Conservation (phyloP, 2,113 vertebrate species). For the Mirza zaza region DNA sequence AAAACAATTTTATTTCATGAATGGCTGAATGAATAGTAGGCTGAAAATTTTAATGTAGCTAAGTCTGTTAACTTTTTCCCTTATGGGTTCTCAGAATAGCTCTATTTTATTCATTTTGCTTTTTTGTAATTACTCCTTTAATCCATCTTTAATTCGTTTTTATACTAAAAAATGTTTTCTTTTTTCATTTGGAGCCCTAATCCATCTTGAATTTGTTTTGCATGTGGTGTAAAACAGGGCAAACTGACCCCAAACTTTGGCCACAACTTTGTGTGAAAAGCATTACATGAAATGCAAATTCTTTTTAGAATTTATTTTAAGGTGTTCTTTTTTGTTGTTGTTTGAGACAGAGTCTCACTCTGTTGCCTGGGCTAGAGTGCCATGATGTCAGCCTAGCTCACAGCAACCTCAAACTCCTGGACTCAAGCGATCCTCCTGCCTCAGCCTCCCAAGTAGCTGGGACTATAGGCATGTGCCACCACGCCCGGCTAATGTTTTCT, state of each 20-base stretch:
- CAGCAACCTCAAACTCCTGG: neutral
- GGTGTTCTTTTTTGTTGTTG: neutral
- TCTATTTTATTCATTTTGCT: neutral
- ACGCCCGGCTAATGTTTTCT: neutral
- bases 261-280: neutral
- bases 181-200: neutral
- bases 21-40: neutral
- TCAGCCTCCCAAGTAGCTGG: neutral
- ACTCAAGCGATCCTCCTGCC: neutral
- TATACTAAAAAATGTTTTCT: neutral
- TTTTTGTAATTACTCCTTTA: conserved; percentile 6
- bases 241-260: neutral
- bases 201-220: neutral
- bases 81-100: neutral
- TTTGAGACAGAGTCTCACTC: neutral
- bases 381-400: neutral
- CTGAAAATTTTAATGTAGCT: neutral
- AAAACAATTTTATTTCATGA: neutral
- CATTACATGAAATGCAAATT: neutral
- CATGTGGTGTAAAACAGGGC: neutral
- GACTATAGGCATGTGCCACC: neutral
- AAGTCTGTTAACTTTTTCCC: neutral
- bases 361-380: neutral
- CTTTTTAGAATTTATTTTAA: neutral
- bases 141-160: neutral